These are phyloP conservation scores for Pseudococcus longispinus DNA, from an alignment of 2,888 invertebrate genomes.

Conservation along the genomic window DNA sequence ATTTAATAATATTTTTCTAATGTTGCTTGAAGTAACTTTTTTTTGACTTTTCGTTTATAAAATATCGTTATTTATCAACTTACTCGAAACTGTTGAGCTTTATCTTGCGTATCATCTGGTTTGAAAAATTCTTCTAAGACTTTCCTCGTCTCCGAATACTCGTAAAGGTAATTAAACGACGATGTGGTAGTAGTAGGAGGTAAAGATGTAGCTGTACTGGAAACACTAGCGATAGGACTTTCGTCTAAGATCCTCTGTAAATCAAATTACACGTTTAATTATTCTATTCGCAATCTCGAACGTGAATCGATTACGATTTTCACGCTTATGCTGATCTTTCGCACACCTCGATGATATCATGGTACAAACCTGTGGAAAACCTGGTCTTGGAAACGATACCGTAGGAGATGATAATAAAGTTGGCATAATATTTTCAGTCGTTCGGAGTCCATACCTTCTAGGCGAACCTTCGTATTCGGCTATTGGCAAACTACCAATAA, in stretches of 20 bases:
- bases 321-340: no score
- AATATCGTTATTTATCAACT: conserved; percentile 15
- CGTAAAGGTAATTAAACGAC: conserved; percentile 87
- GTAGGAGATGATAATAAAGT: conserved; percentile 71
- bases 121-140: conserved; percentile 92
- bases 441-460: conserved; percentile 78
- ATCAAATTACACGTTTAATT: not conserved
- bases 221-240: conserved; percentile 58
- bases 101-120: conserved; percentile 62
- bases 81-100: conserved; percentile 58
- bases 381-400: conserved; percentile 80
- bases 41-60: not conserved
- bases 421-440: conserved; percentile 63
- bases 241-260: conserved; percentile 60
- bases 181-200: conserved; percentile 66
- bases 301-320: no score
- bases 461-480: conserved; percentile 93
- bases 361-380: conserved; percentile 75
- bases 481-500: conserved; percentile 86
- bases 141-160: conserved; percentile 90
- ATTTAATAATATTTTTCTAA: not conserved
- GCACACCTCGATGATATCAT: not conserved
- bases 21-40: not conserved
- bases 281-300: not conserved
- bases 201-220: conserved; percentile 50